Evolutionary conservation across 2,113 vertebrate genomes (phyloP).

Genomic region (Syngnathus typhle): DNA sequence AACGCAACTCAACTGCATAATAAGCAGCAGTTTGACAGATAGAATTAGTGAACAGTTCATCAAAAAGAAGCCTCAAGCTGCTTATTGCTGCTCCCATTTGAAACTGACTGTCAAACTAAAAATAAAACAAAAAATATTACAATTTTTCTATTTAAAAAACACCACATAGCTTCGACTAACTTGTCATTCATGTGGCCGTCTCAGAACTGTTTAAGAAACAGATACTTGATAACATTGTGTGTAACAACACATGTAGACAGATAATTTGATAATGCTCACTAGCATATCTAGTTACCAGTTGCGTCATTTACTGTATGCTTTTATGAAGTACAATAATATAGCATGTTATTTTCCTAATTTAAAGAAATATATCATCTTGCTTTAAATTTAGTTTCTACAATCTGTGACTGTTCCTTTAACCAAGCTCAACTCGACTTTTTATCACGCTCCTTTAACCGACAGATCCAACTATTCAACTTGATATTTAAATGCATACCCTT

Average conservation of each 20-base stretch:
- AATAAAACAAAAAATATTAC: no score
- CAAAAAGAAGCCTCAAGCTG: neutral
- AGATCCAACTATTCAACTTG: neutral
- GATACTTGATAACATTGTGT: no score
- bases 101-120: no score
- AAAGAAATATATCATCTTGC: neutral
- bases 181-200: no score
- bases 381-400: neutral
- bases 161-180: no score
- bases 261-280: no score
- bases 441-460: constrained; percentile 1
- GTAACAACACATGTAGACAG: no score
- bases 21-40: neutral
- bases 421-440: constrained; percentile 7
- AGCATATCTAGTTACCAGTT: no score
- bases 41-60: neutral
- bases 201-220: no score
- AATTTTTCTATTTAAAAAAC: no score
- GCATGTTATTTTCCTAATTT: neutral
- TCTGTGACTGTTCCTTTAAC: constrained; percentile 24
- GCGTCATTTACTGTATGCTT: neutral
- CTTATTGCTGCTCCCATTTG: no score
- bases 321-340: neutral
- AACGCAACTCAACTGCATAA: neutral
- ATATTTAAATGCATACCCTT: neutral